Conservation (phyloP, 2,797 vertebrate species). For the Anas bernieri region DNA sequence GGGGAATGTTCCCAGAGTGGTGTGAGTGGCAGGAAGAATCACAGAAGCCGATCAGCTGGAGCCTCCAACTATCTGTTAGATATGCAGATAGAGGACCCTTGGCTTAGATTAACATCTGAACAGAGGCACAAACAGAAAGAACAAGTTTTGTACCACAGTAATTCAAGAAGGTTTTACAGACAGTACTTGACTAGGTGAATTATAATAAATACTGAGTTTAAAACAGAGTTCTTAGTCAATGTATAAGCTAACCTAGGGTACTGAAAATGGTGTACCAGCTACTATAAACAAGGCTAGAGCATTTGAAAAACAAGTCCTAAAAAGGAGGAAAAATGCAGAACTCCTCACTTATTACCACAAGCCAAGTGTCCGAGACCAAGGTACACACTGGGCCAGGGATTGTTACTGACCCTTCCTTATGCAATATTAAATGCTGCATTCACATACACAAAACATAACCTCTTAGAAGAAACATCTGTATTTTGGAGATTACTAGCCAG, state of each 20-base stretch:
- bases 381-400: not conserved
- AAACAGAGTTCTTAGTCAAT: not conserved
- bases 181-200: rapidly evolving
- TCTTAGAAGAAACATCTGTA: not conserved
- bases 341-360: not conserved
- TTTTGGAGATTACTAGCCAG: not conserved
- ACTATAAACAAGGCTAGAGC: not conserved
- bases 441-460: not conserved
- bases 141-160: not conserved
- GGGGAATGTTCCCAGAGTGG: not conserved
- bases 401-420: not conserved
- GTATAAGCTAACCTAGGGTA: not conserved
- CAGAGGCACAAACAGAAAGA: not conserved
- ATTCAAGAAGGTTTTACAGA: not conserved
- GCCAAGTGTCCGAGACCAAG: not conserved
- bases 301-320: not conserved
- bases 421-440: not conserved
- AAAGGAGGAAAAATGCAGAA: not conserved
- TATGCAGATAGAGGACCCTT: not conserved
- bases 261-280: not conserved
- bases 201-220: not conserved
- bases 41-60: not conserved
- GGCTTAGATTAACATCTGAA: not conserved
- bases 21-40: not conserved
- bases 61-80: not conserved